Conservation (phyloP, 2,113 vertebrate species). For the Mola mola region DNA sequence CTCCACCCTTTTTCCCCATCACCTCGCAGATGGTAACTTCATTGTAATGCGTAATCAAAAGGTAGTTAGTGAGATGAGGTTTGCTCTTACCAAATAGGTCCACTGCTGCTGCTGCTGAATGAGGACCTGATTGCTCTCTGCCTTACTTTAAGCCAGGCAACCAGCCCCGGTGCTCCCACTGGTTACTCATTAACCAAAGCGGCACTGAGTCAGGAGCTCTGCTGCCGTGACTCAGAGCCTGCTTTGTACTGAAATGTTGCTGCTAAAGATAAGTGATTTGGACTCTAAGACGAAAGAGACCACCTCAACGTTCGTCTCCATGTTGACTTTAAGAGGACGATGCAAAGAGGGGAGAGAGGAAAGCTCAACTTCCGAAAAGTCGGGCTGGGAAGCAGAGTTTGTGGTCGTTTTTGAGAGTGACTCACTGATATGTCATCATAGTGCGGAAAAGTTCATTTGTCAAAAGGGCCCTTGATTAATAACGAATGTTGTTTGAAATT, state of each 20-base stretch:
- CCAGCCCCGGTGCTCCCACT: slow-evolving; percentile 10
- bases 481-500: slow-evolving; percentile 15
- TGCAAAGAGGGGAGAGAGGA: slow-evolving; percentile 30
- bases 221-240: slow-evolving; percentile 49
- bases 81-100: slow-evolving; percentile 68
- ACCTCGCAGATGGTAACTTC: not conserved
- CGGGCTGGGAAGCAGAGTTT: slow-evolving; percentile 1
- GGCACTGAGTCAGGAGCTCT: slow-evolving; percentile 51
- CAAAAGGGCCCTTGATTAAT: not conserved
- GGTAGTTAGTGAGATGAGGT: slow-evolving; percentile 9
- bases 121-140: slow-evolving; percentile 39
- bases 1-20: not conserved
- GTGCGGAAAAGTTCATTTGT: slow-evolving; percentile 15
- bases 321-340: slow-evolving; percentile 54
- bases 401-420: slow-evolving; percentile 41
- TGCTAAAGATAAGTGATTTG: no score
- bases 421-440: slow-evolving; percentile 32
- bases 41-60: slow-evolving; percentile 2
- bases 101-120: slow-evolving; percentile 44
- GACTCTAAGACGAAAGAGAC: slow-evolving; percentile 25
- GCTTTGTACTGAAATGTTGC: slow-evolving; percentile 58
- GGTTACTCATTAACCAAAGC: slow-evolving; percentile 72
- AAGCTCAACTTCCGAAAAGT: slow-evolving; percentile 4
- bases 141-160: slow-evolving; percentile 38
- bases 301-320: slow-evolving; percentile 36